These are phyloP conservation scores for Drosophila arawakana DNA, from an alignment of 1,140 invertebrate genomes.

Conservation along the genomic window DNA sequence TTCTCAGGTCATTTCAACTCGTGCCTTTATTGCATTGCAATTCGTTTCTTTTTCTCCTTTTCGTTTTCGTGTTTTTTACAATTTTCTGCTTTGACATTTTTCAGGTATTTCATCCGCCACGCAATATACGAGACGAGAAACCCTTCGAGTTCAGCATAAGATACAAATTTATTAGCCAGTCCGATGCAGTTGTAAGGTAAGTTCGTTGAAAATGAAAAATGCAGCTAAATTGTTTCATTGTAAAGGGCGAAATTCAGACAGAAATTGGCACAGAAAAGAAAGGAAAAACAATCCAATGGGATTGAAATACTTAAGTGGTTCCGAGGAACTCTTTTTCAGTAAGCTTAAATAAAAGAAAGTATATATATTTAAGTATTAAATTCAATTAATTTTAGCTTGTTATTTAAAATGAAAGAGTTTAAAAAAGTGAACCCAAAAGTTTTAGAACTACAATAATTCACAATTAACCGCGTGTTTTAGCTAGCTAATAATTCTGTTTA, in stretches of 20 bases:
- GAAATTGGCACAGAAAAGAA: not conserved
- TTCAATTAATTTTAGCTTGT: too few relatives aligned
- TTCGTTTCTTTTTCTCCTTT: slow-evolving; percentile 26
- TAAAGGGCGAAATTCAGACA: not conserved
- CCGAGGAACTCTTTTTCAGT: too few relatives aligned
- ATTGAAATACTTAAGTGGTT: too few relatives aligned
- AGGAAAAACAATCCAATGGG: too few relatives aligned
- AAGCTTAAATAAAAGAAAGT: too few relatives aligned
- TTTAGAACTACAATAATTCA: not conserved
- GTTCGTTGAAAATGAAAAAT: slow-evolving; percentile 38
- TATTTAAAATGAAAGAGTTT: too few relatives aligned
- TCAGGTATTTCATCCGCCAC: slow-evolving; percentile 88
- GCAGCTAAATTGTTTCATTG: slow-evolving; percentile 9
- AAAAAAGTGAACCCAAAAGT: too few relatives aligned
- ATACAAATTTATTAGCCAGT: slow-evolving; percentile 90
- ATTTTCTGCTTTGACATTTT: slow-evolving; percentile 29
- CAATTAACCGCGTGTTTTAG: not conserved
- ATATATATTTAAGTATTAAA: too few relatives aligned
- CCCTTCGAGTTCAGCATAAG: slow-evolving; percentile 91
- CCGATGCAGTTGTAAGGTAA: slow-evolving; percentile 90
- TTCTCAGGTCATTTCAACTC: slow-evolving; percentile 44
- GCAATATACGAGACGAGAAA: slow-evolving; percentile 86
- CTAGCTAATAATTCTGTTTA: not conserved
- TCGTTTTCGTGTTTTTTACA: slow-evolving; percentile 25
- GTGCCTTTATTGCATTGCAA: slow-evolving; percentile 35